phyloP scores from a whole-genome alignment of 2,113 vertebrate genomes.

The Pollachius pollachius region DNA sequence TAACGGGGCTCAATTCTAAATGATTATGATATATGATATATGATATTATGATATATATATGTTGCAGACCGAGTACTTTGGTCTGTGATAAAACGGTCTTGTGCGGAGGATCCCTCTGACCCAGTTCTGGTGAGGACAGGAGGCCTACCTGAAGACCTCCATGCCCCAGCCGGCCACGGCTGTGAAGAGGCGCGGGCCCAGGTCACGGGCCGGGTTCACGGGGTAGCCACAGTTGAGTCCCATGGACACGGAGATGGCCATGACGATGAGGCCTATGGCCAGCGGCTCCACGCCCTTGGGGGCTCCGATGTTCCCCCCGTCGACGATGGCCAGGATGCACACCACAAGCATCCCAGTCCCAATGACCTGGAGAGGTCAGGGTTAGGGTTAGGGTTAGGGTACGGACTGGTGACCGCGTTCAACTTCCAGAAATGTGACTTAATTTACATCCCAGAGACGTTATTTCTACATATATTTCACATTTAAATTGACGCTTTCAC shows the following conservation, averaged over 20 bases:
- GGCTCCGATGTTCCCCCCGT: conserved; percentile 80
- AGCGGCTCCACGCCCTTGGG: conserved; percentile 89
- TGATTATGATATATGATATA: background rate
- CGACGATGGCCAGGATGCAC: conserved; percentile 86
- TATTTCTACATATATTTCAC: too few species aligned
- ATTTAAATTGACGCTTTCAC: too few species aligned
- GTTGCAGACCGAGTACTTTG: too few species aligned
- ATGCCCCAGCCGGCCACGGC: conserved; percentile 89
- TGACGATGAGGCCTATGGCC: conserved; percentile 82
- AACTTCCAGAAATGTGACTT: background rate
- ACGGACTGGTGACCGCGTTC: background rate
- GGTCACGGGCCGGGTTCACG: conserved; percentile 92
- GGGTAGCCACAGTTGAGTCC: conserved; percentile 91
- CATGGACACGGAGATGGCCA: conserved; percentile 83
- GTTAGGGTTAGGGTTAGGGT: background rate
- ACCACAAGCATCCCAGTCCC: conserved; percentile 86
- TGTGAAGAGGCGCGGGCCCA: conserved; percentile 90
- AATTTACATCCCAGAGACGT: too few species aligned
- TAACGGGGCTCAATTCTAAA: background rate
- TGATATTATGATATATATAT: too few species aligned
- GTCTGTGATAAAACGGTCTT: too few species aligned
- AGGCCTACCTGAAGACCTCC: conserved; percentile 88
- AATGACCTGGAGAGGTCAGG: conserved; percentile 74
- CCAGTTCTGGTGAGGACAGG: too few species aligned
- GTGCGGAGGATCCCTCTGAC: too few species aligned